Percentiles rank a stretch among this genome's conserved stretches.
These are phyloP conservation scores for Oedothorax gibbosus DNA, from an alignment of 1,140 invertebrate species.

Conservation along the genomic window DNA sequence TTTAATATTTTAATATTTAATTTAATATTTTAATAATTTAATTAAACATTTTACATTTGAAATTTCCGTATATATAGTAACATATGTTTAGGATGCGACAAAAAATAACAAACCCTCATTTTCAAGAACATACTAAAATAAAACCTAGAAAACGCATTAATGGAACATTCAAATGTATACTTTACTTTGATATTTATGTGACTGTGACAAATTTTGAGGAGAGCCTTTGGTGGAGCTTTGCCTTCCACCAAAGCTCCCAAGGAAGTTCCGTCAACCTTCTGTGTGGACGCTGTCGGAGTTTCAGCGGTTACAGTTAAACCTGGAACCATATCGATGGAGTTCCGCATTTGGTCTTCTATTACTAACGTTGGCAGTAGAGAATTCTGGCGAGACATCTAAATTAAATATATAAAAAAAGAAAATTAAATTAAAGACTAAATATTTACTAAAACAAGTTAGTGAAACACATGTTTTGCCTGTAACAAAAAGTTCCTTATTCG, in stretches of 20 bases:
- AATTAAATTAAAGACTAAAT: too few species aligned
- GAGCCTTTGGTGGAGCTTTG: background rate
- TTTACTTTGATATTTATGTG: conserved; percentile 48
- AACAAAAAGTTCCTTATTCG: background rate
- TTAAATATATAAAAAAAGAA: background rate
- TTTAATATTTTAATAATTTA: too few species aligned
- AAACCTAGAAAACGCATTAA: too few species aligned
- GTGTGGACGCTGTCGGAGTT: conserved; percentile 4
- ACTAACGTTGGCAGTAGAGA: background rate
- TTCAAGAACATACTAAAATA: too few species aligned
- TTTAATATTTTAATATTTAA: too few species aligned
- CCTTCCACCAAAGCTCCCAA: background rate
- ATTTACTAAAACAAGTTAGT: background rate
- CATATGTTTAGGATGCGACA: too few species aligned
- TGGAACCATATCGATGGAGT: conserved; percentile 30
- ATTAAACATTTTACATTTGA: too few species aligned
- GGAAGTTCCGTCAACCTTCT: conserved; percentile 20
- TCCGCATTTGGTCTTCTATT: conserved; percentile 20
- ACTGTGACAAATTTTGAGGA: conserved; percentile 31
- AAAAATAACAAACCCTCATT: too few species aligned
- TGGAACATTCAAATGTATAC: too few species aligned
- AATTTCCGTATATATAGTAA: too few species aligned
- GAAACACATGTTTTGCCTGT: background rate
- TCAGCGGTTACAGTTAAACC: conserved; percentile 4
- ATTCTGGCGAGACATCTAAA: conserved; percentile 3